Percentiles rank a stretch among this genome's conserved stretches.
These are phyloP conservation scores for Tragelaphus imberbis DNA, from an alignment of 2,113 vertebrate genomes.

Conservation along the genomic window DNA sequence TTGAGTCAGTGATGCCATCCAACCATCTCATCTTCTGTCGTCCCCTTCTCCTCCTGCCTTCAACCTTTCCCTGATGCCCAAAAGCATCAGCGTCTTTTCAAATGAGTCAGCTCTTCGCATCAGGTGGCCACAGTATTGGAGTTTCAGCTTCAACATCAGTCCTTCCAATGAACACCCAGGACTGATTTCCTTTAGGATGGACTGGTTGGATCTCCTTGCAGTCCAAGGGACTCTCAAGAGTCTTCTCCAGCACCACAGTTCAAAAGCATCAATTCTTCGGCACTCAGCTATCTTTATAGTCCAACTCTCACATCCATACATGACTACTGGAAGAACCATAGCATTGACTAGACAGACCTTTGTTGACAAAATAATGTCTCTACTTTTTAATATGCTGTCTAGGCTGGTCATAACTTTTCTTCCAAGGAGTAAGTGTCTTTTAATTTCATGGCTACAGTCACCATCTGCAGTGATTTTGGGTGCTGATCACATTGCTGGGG, in stretches of 20 bases:
- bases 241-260: not conserved
- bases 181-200: not conserved
- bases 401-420: not conserved
- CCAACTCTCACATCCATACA: not conserved
- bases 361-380: not conserved
- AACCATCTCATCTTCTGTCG: not conserved
- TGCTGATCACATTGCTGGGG: not conserved
- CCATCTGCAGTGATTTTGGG: not conserved
- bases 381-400: not conserved
- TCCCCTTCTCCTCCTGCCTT: not conserved
- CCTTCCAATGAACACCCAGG: not conserved
- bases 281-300: not conserved
- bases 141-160: not conserved
- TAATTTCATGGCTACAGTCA: not conserved
- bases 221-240: not conserved
- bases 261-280: not conserved
- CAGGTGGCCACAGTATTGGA: not conserved
- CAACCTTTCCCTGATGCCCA: not conserved
- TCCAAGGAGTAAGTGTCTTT: not conserved
- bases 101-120: not conserved
- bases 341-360: fast-evolving
- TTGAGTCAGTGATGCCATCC: not conserved
- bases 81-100: not conserved
- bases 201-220: not conserved
- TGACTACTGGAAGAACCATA: not conserved